Evolutionary conservation across 2,113 vertebrate species (phyloP).

Genomic region (Phrynosoma platyrhinos): DNA sequence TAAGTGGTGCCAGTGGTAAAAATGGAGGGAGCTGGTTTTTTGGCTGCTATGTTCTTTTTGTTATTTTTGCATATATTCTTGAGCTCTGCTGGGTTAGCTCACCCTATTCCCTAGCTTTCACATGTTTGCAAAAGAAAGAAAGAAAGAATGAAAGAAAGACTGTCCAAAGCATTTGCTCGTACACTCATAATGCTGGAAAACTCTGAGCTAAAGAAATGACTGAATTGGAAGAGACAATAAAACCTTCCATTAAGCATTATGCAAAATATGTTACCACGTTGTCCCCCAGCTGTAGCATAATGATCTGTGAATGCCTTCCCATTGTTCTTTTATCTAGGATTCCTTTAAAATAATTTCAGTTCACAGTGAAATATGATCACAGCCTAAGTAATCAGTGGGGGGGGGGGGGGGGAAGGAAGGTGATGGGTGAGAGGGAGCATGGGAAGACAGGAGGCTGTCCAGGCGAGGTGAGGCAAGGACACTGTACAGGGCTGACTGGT

Average conservation of each 20-base stretch:
- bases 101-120: neutral
- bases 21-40: neutral
- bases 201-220: neutral
- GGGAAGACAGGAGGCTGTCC: neutral
- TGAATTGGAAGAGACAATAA: constrained; percentile 28
- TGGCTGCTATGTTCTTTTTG: too few species aligned
- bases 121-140: neutral
- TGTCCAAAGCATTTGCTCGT: neutral
- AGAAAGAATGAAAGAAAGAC: neutral
- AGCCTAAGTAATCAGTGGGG: constrained; percentile 37
- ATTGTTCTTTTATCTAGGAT: neutral
- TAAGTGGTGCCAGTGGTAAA: neutral
- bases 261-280: neutral
- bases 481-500: constrained; percentile 59
- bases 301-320: neutral
- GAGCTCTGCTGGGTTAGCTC: neutral
- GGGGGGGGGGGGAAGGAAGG: neutral
- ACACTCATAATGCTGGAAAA: neutral
- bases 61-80: neutral
- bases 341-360: constrained; percentile 39
- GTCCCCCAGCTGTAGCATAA: neutral
- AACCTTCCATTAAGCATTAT: constrained; percentile 12
- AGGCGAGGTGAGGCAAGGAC: constrained; percentile 56
- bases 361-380: constrained; percentile 43
- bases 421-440: neutral